Evolutionary conservation across 1,140 invertebrate genomes (phyloP).

Genomic region (Hyles vespertilio): DNA sequence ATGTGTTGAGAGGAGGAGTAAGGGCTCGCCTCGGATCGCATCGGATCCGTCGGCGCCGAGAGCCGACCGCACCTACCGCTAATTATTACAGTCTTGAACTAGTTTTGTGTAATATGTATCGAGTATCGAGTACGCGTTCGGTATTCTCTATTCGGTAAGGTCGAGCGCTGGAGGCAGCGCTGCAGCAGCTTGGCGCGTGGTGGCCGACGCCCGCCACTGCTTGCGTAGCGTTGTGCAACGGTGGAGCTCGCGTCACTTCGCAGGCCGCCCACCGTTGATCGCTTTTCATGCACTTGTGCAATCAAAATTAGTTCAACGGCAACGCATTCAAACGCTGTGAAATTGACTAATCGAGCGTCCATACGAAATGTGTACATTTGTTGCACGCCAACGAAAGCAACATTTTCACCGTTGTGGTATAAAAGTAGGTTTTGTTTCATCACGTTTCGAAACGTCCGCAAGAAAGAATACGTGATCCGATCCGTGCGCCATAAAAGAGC

Average conservation of each 20-base stretch:
- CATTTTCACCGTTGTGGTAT: slow-evolving; percentile 16
- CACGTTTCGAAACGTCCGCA: slow-evolving; percentile 20
- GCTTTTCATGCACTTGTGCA: slow-evolving; percentile 52
- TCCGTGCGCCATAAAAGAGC: slow-evolving; percentile 29
- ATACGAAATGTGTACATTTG: slow-evolving; percentile 33
- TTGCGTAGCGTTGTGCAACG: slow-evolving; percentile 39
- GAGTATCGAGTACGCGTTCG: not conserved
- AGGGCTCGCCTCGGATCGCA: too few species aligned
- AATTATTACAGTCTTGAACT: slow-evolving; percentile 68
- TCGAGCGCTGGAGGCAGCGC: not conserved
- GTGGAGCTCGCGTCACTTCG: slow-evolving; percentile 31
- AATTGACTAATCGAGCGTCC: slow-evolving; percentile 42
- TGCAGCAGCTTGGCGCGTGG: too few species aligned
- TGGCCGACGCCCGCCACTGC: too few species aligned
- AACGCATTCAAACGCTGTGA: slow-evolving; percentile 32
- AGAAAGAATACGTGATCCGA: slow-evolving; percentile 29
- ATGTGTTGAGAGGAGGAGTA: not conserved
- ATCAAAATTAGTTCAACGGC: slow-evolving; percentile 38
- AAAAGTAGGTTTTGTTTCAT: slow-evolving; percentile 26
- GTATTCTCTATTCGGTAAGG: slow-evolving; percentile 11
- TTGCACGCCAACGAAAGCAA: slow-evolving; percentile 36
- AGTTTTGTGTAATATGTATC: slow-evolving; percentile 24
- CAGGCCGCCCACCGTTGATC: slow-evolving; percentile 26
- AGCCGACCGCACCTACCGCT: slow-evolving; percentile 27
- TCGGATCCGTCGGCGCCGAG: too few species aligned